Base-by-base conservation (phyloP, 2,888 invertebrate genomes). In the Strigamia transsilvanica region DNA sequence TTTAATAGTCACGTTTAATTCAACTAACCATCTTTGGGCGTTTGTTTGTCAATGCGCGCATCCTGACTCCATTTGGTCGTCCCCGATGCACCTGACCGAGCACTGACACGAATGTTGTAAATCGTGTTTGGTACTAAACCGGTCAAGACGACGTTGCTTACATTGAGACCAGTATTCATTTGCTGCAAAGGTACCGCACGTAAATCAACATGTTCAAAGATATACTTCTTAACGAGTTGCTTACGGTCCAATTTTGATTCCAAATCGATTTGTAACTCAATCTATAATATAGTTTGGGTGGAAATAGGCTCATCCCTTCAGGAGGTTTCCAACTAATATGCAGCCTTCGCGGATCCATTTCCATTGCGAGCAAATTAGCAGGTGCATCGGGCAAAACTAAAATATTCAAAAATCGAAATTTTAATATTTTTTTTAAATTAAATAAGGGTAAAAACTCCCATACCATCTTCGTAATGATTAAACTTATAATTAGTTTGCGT, bases 371-470 rank as follows among this genome's bases (percentile, higher is more conserved):
- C 9, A 66, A 61, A 27, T 81, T 61, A 61, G 15, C 13, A 5
- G 81, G 81, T 23, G 81, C 73, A 81, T 27, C 34, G 6, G 81
- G 81, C 66, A 81, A 38, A 66, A 81, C 81, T 81, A 38, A 79
- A 79, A 38, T 13, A 79, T 13, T 7, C 0, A 10, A 0, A 38
- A 42, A 38, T 7, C 3, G 38, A 38, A 27, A 12, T 66, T 23
- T 5, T 1, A 61, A 61, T 61, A 13, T 42, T 4, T 66, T 4
- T 66, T 9, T 18, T 32, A 18, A 41, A 15, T n/a, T n/a, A 79
- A 2, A n/a, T 4, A 41, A 23, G 21, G n/a, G 41, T 41, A 38
- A 18, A 79, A n/a, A 41, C 4, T 27, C 1, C 3, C 1, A 46
- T 78, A 79, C 79, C 42, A 15, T 42, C 21, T 79, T 79, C 42